Conservation (phyloP, 2,113 vertebrate genomes). For the Numida meleagris region DNA sequence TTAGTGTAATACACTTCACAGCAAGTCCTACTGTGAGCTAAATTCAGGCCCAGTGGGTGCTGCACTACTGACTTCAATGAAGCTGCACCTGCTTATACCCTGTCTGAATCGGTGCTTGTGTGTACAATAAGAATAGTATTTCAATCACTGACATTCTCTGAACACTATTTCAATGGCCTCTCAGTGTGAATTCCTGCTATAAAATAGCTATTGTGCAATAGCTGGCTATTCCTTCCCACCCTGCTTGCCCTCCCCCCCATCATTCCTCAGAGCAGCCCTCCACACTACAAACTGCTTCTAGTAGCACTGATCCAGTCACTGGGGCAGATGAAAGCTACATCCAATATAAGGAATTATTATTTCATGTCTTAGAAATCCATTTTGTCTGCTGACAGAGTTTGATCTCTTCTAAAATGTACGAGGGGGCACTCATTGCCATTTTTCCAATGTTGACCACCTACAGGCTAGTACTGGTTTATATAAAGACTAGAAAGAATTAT, state of each 20-base stretch:
- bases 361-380: not conserved
- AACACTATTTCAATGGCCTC: conserved; percentile 24
- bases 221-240: not conserved
- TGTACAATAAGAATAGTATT: conserved; percentile 30
- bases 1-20: conserved; percentile 71
- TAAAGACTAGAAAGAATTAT: not conserved
- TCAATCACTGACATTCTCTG: conserved; percentile 58
- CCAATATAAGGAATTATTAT: not conserved
- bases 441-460: not conserved
- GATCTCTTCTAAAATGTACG: not conserved
- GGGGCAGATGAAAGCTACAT: not conserved
- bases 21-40: conserved; percentile 74
- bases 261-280: not conserved
- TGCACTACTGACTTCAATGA: conserved; percentile 68
- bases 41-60: conserved; percentile 74
- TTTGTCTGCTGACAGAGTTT: not conserved
- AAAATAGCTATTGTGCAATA: not conserved
- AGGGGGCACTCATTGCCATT: not conserved
- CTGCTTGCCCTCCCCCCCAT: not conserved
- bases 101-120: not conserved
- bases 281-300: not conserved
- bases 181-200: conserved; percentile 27
- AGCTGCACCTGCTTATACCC: conserved; percentile 59
- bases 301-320: not conserved
- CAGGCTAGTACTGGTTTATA: not conserved